phyloP scores from a whole-genome alignment of 2,797 vertebrate genomes.

The Harpagifer antarcticus region DNA sequence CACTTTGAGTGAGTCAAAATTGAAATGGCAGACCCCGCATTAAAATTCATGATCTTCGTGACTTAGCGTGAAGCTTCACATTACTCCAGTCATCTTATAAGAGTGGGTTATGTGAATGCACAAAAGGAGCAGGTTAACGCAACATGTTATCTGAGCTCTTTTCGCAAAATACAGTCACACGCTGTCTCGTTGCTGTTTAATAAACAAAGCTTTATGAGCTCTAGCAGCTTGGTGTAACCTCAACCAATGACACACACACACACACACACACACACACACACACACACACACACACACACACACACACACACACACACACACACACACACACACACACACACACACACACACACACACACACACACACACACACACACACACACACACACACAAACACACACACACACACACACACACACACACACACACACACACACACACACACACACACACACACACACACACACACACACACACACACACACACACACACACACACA shows the following conservation, averaged over 20 bases:
- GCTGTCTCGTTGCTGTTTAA: slow-evolving; percentile 41
- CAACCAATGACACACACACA: slow-evolving; percentile 43
- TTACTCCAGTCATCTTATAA: slow-evolving; percentile 17
- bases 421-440: slow-evolving; percentile 30
- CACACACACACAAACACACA: slow-evolving; percentile 18
- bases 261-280: slow-evolving; percentile 2
- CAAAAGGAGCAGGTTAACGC: slow-evolving; percentile 1
- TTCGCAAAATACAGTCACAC: slow-evolving; percentile 13
- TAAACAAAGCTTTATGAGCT: slow-evolving; percentile 45
- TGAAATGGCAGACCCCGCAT: slow-evolving; percentile 34
- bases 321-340: slow-evolving; percentile 13
- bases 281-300: slow-evolving; percentile 11
- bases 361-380: no score
- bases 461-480: slow-evolving; percentile 43
- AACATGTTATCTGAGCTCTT: background rate
- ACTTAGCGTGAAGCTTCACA: slow-evolving; percentile 20
- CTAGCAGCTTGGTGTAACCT: slow-evolving; percentile 38
- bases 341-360: no score
- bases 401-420: slow-evolving; percentile 6
- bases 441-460: slow-evolving; percentile 37
- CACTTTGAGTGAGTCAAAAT: slow-evolving; percentile 43
- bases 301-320: slow-evolving; percentile 20
- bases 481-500: slow-evolving; percentile 34
- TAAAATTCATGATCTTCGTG: slow-evolving; percentile 30
- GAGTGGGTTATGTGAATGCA: slow-evolving; percentile 9